These are phyloP conservation scores for Cryptocephalus primarius DNA, from an alignment of 2,888 invertebrate genomes.

Conservation along the genomic window DNA sequence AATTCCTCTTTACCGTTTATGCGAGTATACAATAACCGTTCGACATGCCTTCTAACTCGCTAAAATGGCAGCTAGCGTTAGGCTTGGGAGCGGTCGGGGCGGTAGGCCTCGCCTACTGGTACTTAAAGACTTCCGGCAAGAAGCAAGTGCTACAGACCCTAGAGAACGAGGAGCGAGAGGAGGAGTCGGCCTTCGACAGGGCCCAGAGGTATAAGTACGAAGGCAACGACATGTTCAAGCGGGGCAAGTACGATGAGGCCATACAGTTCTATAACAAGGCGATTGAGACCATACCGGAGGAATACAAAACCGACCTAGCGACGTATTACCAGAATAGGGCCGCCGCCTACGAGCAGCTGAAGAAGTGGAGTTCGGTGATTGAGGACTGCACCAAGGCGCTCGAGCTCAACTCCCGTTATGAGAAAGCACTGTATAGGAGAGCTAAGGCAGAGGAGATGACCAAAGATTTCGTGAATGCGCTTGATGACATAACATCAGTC, in stretches of 20 bases:
- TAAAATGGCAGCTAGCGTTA: constrained; percentile 81
- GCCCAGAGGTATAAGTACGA: constrained; percentile 75
- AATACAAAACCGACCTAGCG: constrained; percentile 64
- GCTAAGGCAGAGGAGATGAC: constrained; percentile 74
- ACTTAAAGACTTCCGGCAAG: constrained; percentile 41
- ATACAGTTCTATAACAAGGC: constrained; percentile 84
- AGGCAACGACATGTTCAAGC: constrained; percentile 80
- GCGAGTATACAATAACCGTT: neutral
- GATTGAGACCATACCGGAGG: constrained; percentile 75
- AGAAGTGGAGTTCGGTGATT: constrained; percentile 74
- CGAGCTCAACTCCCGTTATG: constrained; percentile 72
- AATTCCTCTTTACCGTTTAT: neutral
- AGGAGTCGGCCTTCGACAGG: constrained; percentile 53
- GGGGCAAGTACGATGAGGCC: constrained; percentile 84
- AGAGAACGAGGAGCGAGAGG: constrained; percentile 12
- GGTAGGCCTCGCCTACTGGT: constrained; percentile 58
- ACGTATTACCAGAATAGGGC: constrained; percentile 95
- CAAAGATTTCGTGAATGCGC: constrained; percentile 65
- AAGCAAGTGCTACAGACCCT: constrained; percentile 7
- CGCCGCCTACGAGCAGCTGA: constrained; percentile 86
- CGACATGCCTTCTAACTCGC: constrained; percentile 33
- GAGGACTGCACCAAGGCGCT: constrained; percentile 81
- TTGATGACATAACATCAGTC: constrained; percentile 89
- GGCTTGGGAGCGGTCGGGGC: constrained; percentile 75
- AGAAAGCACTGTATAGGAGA: constrained; percentile 77